A percentile compares a stretch with the other conserved stretches of the same genome.
These are phyloP conservation scores for Brachionus asplanchnoidis DNA, from an alignment of 1,140 invertebrate genomes.

Conservation along the genomic window DNA sequence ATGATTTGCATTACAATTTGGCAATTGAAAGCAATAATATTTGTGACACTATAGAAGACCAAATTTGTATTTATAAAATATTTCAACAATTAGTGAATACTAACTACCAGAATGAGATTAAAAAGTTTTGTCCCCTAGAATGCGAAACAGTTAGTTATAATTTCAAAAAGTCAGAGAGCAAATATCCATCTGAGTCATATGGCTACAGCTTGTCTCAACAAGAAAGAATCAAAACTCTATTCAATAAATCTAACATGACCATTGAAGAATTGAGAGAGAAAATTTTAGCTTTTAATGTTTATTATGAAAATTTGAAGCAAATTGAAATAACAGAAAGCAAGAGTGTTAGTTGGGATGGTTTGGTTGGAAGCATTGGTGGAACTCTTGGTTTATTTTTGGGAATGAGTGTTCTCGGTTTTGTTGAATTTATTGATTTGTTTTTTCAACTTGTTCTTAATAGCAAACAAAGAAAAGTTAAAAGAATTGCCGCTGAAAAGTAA, in stretches of 20 bases:
- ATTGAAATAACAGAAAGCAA: neutral
- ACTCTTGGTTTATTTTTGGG: constrained; percentile 33
- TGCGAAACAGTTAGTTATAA: neutral
- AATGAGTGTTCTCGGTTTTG: neutral
- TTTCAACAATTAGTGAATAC: neutral
- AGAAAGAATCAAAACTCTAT: neutral
- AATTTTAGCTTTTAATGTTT: neutral
- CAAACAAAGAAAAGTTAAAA: neutral
- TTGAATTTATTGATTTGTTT: constrained; percentile 28
- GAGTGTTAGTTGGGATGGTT: neutral
- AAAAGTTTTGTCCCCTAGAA: constrained; percentile 14
- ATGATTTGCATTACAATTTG: neutral
- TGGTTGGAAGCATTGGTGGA: constrained; percentile 4
- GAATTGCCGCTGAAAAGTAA: too few species aligned
- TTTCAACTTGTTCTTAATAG: neutral
- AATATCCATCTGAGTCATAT: neutral
- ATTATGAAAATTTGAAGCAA: constrained; percentile 10
- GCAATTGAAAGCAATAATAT: neutral
- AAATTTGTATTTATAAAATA: neutral
- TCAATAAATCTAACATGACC: neutral
- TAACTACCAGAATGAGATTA: neutral
- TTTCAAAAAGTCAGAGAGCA: neutral
- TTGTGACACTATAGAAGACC: neutral
- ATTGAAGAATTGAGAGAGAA: neutral
- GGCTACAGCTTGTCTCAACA: neutral